Conservation (phyloP, 2,113 vertebrate genomes). For the Eurystomus gularis region DNA sequence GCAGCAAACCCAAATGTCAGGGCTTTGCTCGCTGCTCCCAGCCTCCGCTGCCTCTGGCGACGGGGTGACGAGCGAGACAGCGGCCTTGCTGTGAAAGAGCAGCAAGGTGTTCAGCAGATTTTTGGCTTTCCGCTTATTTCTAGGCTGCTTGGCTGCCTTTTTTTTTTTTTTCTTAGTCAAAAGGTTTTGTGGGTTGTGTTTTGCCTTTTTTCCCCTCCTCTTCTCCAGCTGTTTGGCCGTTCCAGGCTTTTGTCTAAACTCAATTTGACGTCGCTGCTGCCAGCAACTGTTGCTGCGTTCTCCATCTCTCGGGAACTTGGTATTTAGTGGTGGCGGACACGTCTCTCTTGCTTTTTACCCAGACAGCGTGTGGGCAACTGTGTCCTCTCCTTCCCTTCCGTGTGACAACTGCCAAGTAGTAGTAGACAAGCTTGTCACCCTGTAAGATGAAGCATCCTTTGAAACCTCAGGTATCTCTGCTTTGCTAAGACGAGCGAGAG, state of each 20-base stretch:
- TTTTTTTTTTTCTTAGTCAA: not conserved
- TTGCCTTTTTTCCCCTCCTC: no score
- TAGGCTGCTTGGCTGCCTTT: not conserved
- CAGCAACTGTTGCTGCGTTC: accelerated
- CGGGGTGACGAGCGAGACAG: accelerated
- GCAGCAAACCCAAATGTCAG: not conserved
- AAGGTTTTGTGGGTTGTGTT: not conserved
- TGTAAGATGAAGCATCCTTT: accelerated
- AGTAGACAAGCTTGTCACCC: not conserved
- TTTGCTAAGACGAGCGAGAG: accelerated
- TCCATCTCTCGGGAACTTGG: accelerated
- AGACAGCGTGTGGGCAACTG: not conserved
- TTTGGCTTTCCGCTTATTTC: not conserved
- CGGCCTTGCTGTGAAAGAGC: not conserved
- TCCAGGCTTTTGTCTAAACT: not conserved
- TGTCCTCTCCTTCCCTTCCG: not conserved
- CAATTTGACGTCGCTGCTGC: accelerated
- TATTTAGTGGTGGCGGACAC: not conserved
- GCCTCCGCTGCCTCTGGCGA: not conserved
- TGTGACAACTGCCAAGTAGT: not conserved
- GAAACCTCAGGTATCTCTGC: not conserved
- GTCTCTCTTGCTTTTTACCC: not conserved
- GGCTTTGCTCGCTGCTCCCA: not conserved
- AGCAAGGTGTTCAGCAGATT: not conserved
- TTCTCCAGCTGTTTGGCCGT: not conserved